A percentile compares a stretch with the other conserved stretches of the same genome.
These are phyloP conservation scores for Cuniculus paca DNA, from an alignment of 2,797 vertebrate species.

Conservation along the genomic window DNA sequence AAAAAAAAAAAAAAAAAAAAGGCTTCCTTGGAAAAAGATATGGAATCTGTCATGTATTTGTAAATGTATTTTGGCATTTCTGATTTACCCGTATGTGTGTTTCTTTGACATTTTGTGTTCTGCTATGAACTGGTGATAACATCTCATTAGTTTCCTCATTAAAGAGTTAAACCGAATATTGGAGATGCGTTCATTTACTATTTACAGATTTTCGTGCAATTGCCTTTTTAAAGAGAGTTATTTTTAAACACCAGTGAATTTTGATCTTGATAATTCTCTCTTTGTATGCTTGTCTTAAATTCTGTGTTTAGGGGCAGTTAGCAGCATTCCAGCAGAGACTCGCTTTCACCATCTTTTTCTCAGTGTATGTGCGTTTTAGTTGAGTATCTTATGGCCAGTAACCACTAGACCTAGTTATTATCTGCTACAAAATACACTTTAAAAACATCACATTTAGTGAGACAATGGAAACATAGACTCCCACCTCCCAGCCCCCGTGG, in stretches of 20 bases:
- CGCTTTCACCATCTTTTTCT: slow-evolving; percentile 4
- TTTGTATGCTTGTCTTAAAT: neutral
- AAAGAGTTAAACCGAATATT: neutral
- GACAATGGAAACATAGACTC: neutral
- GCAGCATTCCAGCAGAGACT: neutral
- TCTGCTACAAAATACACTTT: neutral
- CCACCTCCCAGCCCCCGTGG: too few relatives aligned
- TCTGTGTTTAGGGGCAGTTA: neutral
- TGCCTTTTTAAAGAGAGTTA: neutral
- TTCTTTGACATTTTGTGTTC: neutral
- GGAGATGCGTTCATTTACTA: neutral
- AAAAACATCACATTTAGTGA: neutral
- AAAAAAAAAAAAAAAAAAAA: too few relatives aligned
- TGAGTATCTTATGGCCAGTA: neutral
- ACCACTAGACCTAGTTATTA: neutral
- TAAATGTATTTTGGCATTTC: neutral
- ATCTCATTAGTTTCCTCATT: neutral
- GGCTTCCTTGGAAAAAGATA: neutral
- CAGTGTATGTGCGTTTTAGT: neutral
- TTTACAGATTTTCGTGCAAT: neutral
- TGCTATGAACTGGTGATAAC: neutral
- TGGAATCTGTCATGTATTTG: neutral
- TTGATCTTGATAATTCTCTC: neutral
- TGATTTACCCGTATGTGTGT: neutral
- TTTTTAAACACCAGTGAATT: neutral